phyloP scores from a whole-genome alignment of 2,888 invertebrate species.

The Plusia festucae region DNA sequence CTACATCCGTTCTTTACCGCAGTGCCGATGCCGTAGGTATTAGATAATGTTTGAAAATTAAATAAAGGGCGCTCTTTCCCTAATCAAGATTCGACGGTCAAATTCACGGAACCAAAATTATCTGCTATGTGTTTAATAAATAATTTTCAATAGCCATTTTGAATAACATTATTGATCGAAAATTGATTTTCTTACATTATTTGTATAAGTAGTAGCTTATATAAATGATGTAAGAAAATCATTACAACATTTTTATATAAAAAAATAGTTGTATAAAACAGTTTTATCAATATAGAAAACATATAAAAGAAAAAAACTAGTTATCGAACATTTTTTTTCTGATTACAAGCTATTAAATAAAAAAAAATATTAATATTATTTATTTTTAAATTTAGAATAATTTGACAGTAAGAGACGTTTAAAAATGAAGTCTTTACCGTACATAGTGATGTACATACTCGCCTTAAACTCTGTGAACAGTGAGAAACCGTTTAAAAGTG shows the following conservation, averaged over 20 bases:
- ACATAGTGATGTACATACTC: conserved; percentile 51
- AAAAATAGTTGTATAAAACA: no score
- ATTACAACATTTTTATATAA: no score
- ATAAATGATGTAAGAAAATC: no score
- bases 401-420: background rate
- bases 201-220: no score
- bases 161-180: no score
- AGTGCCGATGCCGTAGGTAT: no score
- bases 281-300: no score
- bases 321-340: no score
- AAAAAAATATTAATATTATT: background rate
- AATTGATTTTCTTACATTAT: no score
- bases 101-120: background rate
- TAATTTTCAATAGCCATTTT: no score
- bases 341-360: background rate
- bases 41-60: conserved; percentile 24
- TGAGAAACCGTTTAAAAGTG: conserved; percentile 90
- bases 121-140: background rate
- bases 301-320: no score
- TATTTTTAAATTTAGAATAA: background rate
- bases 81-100: conserved; percentile 11
- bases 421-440: conserved; percentile 55
- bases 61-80: conserved; percentile 40
- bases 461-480: conserved; percentile 62
- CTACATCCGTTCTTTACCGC: conserved; percentile 51